Percentiles rank a stretch among this genome's conserved stretches.
Evolutionary conservation across 2,797 vertebrate genomes (phyloP).

Genomic region (Protonibea diacanthus): DNA sequence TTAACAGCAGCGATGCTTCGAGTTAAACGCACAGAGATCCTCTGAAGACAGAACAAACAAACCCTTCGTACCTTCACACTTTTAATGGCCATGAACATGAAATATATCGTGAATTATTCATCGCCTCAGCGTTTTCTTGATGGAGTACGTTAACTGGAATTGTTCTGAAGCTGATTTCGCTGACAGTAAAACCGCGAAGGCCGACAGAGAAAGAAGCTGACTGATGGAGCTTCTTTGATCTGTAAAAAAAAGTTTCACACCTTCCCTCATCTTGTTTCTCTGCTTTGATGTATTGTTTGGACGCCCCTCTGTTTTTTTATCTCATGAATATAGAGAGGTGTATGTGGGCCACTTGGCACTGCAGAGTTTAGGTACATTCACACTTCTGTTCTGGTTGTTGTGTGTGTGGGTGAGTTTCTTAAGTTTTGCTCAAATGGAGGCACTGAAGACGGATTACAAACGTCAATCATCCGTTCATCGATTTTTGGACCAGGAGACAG

Average conservation of each 20-base stretch:
- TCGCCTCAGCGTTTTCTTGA: not conserved
- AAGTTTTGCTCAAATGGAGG: not conserved
- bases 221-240: conserved; percentile 29
- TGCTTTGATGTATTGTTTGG: conserved; percentile 24
- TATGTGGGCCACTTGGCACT: not conserved
- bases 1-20: not conserved
- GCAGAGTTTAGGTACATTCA: not conserved
- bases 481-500: not conserved
- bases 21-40: not conserved
- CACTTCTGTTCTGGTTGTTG: not conserved
- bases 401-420: not conserved
- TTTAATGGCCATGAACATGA: conserved; percentile 13
- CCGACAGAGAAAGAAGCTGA: conserved; percentile 21
- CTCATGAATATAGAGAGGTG: not conserved
- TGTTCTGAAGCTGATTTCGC: conserved; percentile 20
- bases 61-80: not conserved
- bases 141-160: not conserved
- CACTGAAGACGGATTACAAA: not conserved
- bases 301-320: not conserved
- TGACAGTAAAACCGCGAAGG: conserved; percentile 13
- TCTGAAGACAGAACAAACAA: conserved; percentile 28
- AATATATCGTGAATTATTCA: conserved; percentile 36
- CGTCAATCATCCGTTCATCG: not conserved
- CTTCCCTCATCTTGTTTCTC: not conserved
- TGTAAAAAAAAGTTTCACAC: conserved; percentile 8